Conservation (phyloP, 2,888 invertebrate genomes). For the Drosophila emarginata region DNA sequence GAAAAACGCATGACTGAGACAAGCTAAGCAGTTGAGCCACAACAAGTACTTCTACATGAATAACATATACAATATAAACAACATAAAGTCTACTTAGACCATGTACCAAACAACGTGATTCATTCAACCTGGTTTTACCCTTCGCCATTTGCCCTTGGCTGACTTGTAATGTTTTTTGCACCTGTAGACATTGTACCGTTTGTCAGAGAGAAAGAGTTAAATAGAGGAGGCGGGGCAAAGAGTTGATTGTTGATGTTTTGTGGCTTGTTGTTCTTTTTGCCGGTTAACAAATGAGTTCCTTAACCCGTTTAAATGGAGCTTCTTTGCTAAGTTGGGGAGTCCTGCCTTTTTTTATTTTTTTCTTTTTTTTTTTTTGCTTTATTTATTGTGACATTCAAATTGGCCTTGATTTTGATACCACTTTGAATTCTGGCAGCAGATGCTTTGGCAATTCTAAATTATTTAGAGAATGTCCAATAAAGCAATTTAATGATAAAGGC, state of each 20-base stretch:
- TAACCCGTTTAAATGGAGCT: constrained; percentile 34
- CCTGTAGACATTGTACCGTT: constrained; percentile 22
- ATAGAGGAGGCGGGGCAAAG: background rate
- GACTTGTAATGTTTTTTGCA: constrained; percentile 22
- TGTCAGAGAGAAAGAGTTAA: background rate
- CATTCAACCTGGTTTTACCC: constrained; percentile 20
- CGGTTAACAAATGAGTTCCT: constrained; percentile 57
- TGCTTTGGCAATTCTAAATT: constrained; percentile 10
- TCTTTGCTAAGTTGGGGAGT: background rate
- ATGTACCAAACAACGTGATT: constrained; percentile 39
- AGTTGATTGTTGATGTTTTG: constrained; percentile 16
- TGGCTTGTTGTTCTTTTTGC: constrained; percentile 40
- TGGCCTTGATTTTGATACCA: background rate
- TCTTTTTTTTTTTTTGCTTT: constrained; percentile 13
- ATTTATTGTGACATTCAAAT: constrained; percentile 41
- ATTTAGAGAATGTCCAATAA: constrained; percentile 10
- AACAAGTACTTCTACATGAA: constrained; percentile 15
- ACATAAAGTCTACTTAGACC: background rate
- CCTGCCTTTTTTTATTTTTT: background rate
- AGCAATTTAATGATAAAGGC: constrained; percentile 13
- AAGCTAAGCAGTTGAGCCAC: constrained; percentile 4
- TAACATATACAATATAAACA: constrained; percentile 38
- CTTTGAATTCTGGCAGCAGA: background rate
- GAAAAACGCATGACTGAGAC: background rate
- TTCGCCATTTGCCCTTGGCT: constrained; percentile 1